Evolutionary conservation across 1,140 invertebrate genomes (phyloP).

Genomic region (Mercenaria mercenaria): DNA sequence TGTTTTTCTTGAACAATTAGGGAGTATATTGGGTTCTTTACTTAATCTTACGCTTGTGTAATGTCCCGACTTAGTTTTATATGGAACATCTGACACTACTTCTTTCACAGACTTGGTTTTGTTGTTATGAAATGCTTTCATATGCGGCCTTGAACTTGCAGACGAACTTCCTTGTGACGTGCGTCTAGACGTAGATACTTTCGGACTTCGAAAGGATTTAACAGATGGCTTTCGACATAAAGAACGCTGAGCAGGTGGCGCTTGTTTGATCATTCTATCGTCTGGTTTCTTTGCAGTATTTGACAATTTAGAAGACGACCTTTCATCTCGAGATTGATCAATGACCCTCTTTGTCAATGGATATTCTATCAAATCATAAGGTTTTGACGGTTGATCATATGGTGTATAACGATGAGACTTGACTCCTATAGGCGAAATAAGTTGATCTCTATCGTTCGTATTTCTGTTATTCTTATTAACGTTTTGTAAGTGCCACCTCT

Average conservation of each 20-base stretch:
- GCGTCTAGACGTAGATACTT: background rate
- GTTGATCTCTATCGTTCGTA: background rate
- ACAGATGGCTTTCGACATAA: conserved; percentile 37
- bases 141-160: background rate
- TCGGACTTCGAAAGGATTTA: conserved; percentile 33
- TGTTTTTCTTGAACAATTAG: background rate
- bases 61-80: background rate
- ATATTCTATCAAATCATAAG: background rate
- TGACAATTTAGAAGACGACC: background rate
- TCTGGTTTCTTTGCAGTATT: background rate
- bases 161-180: background rate
- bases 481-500: background rate
- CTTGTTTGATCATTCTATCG: background rate
- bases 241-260: background rate
- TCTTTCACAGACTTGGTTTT: background rate
- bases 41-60: background rate
- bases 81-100: background rate
- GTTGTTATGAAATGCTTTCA: background rate
- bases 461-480: background rate
- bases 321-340: background rate
- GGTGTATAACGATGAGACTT: background rate
- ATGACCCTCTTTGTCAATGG: background rate
- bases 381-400: background rate
- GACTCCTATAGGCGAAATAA: too few species aligned
- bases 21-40: background rate